phyloP scores from a whole-genome alignment of 1,140 invertebrate genomes.

The Drosophila ananassae region DNA sequence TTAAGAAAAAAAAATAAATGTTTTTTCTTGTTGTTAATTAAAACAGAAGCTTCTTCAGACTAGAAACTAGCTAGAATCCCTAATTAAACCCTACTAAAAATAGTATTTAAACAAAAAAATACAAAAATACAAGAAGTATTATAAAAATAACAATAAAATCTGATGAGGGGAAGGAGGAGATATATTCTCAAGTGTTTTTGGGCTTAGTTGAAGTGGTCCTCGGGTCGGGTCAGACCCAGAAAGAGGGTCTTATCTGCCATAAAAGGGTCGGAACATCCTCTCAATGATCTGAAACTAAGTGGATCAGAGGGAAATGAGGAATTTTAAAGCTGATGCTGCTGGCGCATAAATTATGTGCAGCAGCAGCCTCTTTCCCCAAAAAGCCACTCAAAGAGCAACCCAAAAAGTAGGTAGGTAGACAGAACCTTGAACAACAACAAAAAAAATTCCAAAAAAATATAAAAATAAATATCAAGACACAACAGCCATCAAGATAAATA shows the following conservation, averaged over 20 bases:
- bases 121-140: not conserved
- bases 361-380: conserved; percentile 28
- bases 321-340: conserved; percentile 4
- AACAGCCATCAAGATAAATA: conserved; percentile 20
- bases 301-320: conserved; percentile 17
- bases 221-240: not conserved
- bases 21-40: not conserved
- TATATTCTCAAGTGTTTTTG: conserved; percentile 28
- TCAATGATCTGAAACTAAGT: conserved; percentile 30
- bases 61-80: conserved; percentile 3
- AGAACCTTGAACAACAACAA: conserved; percentile 26
- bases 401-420: conserved; percentile 39
- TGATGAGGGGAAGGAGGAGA: conserved; percentile 11
- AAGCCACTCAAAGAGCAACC: conserved; percentile 41
- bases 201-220: conserved; percentile 27
- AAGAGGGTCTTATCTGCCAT: conserved; percentile 14
- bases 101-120: not conserved
- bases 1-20: conserved; percentile 42
- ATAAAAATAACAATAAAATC: conserved; percentile 9
- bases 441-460: not conserved
- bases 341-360: conserved; percentile 66
- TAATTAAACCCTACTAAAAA: not conserved
- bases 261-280: conserved; percentile 26
- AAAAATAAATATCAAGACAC: conserved; percentile 13
- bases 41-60: conserved; percentile 1